Evolutionary conservation across 2,113 vertebrate genomes (phyloP), one percentile per base, ranked within the genome.

Genomic region (Prionailurus viverrinus): DNA sequence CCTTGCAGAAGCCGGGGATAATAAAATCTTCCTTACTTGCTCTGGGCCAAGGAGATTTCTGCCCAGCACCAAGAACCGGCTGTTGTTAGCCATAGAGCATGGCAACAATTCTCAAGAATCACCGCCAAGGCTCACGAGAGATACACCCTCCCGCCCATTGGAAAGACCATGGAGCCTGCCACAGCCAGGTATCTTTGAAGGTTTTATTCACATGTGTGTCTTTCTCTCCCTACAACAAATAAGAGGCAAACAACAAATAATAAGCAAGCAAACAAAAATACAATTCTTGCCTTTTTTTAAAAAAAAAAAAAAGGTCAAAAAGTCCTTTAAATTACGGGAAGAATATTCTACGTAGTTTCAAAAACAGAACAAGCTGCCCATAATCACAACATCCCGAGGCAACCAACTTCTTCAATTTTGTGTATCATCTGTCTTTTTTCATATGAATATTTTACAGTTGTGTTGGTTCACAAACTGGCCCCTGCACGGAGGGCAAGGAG

Each of bases 21-120:
- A 96, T 92, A 94, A 97, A 97, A 94, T 45, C 91, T 88, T 93
- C 89, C 45, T 96, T 83, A 58, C 45, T 94, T 95, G 82, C 86
- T 96, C 79, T 82, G 83, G 45, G 74, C 73, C 51, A 66, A 53
- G 71, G 55, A 93, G 86, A 87, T 69, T 87, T 92, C 94, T 76
- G 41, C 79, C 79, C 76, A 96, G 87, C 1, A 45, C 63, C 73
- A 89, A 86, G 9, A 93, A 58, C 12, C 66, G 73, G 41, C 21
- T 92, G 39, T 25, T 65, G 4, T 65, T 53, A 73, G 61, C 78
- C 29, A 0, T 21, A 21, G 15, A 19, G 21, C 3, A 14, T 36
- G 25, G 7, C 6, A 11, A 16, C 21, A 53, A 33, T 18, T 33
- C 53, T 95, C 31, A 39, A 51, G 36, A 76, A 65, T 91, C 66